phyloP scores from a whole-genome alignment of 2,113 vertebrate species.

The Prietella phreatophila region DNA sequence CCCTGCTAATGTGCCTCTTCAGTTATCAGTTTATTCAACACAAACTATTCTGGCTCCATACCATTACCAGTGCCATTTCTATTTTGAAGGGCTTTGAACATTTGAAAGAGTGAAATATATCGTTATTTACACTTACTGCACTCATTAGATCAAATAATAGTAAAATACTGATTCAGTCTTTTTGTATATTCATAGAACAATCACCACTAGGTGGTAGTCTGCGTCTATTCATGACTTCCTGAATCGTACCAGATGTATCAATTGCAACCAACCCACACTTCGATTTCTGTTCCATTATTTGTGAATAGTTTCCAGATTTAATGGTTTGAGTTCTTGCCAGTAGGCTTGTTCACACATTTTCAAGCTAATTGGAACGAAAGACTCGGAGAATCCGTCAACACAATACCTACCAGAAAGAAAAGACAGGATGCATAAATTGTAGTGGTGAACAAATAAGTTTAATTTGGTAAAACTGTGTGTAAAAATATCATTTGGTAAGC shows the following conservation, averaged over 20 bases:
- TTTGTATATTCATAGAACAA: neutral
- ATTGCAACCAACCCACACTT: neutral
- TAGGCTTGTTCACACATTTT: neutral
- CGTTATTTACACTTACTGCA: neutral
- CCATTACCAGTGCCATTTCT: neutral
- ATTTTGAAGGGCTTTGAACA: neutral
- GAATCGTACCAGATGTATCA: neutral
- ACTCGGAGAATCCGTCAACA: neutral
- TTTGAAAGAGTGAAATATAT: neutral
- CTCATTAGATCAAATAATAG: neutral
- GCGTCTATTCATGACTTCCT: neutral
- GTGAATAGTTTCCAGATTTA: no score
- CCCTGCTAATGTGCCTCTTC: neutral
- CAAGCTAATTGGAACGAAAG: neutral
- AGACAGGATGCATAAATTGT: neutral
- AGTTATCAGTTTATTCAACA: neutral
- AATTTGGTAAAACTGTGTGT: conserved; percentile 37
- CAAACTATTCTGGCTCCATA: neutral
- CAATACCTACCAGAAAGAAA: neutral
- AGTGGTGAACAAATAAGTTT: conserved; percentile 37
- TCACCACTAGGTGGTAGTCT: conserved; percentile 47
- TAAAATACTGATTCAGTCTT: neutral
- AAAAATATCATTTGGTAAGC: conserved; percentile 42
- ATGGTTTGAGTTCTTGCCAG: neutral
- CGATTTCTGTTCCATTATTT: neutral